These are phyloP conservation scores for Colius striatus DNA, from an alignment of 2,113 vertebrate species.

Conservation along the genomic window DNA sequence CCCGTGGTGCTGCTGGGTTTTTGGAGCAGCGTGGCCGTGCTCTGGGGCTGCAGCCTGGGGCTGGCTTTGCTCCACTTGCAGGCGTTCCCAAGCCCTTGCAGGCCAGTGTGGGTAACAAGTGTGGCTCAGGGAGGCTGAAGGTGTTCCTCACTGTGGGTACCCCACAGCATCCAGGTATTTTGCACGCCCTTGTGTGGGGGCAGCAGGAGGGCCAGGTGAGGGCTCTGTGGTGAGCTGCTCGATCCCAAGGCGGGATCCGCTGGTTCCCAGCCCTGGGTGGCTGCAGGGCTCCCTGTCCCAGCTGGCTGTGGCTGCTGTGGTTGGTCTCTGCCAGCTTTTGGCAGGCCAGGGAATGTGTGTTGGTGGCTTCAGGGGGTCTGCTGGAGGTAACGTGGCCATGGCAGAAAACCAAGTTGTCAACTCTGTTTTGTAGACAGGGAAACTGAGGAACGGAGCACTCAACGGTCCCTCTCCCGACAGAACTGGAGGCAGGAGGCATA, in stretches of 20 bases:
- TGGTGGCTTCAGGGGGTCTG: background rate
- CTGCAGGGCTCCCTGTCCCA: fast-evolving
- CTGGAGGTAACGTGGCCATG: background rate
- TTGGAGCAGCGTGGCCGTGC: fast-evolving
- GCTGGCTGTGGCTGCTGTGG: fast-evolving
- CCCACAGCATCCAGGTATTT: background rate
- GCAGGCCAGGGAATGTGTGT: background rate
- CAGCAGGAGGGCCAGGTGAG: fast-evolving
- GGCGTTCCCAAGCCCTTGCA: background rate
- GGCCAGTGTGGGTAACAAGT: fast-evolving
- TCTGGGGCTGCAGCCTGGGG: background rate
- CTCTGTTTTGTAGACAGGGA: fast-evolving
- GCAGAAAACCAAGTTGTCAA: fast-evolving
- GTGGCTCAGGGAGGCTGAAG: background rate
- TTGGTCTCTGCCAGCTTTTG: background rate
- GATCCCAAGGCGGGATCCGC: no score
- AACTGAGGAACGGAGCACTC: background rate
- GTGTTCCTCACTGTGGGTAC: background rate
- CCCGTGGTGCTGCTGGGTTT: fast-evolving
- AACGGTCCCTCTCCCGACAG: fast-evolving
- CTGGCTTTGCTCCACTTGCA: background rate
- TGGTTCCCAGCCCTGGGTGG: background rate
- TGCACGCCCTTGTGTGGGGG: fast-evolving
- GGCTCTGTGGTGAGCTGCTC: background rate
- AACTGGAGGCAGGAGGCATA: fast-evolving